Percentiles rank a stretch among this genome's conserved stretches.
Evolutionary conservation across 2,888 invertebrate species (phyloP).

Genomic region (Tenthredo distinguenda): DNA sequence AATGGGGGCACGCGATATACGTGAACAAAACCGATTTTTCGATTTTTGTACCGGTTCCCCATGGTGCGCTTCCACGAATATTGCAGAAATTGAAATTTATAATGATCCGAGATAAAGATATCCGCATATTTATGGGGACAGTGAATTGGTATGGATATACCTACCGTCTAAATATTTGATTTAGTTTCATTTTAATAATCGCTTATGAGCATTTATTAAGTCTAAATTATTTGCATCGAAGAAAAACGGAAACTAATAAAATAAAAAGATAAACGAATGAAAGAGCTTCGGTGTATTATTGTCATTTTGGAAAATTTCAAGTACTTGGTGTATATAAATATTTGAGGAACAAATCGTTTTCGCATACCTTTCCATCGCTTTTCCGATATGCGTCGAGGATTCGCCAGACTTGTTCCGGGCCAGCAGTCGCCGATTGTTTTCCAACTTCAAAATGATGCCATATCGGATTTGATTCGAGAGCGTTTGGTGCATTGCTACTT

Average conservation of each 20-base stretch:
- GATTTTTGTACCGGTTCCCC: too few species aligned
- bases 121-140: background rate
- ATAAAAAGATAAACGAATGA: background rate
- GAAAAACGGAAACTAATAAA: background rate
- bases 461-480: slow-evolving; percentile 90
- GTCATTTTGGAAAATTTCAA: slow-evolving; percentile 3
- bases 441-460: slow-evolving; percentile 93
- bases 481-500: slow-evolving; percentile 79
- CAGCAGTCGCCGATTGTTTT: slow-evolving; percentile 88
- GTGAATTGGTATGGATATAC: background rate
- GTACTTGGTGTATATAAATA: background rate
- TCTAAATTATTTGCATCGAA: background rate
- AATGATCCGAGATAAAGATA: background rate
- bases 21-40: too few species aligned
- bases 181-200: background rate
- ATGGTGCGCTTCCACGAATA: too few species aligned
- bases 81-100: background rate
- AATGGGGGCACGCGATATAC: too few species aligned
- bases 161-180: background rate
- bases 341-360: background rate
- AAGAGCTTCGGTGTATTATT: too few species aligned
- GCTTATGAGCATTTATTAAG: background rate
- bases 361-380: slow-evolving; percentile 92
- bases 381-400: slow-evolving; percentile 94
- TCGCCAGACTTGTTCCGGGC: slow-evolving; percentile 95